Percentiles rank a stretch among this genome's conserved stretches.
Evolutionary conservation across 2,113 vertebrate genomes (phyloP).

Genomic region (Thryonomys swinderianus): DNA sequence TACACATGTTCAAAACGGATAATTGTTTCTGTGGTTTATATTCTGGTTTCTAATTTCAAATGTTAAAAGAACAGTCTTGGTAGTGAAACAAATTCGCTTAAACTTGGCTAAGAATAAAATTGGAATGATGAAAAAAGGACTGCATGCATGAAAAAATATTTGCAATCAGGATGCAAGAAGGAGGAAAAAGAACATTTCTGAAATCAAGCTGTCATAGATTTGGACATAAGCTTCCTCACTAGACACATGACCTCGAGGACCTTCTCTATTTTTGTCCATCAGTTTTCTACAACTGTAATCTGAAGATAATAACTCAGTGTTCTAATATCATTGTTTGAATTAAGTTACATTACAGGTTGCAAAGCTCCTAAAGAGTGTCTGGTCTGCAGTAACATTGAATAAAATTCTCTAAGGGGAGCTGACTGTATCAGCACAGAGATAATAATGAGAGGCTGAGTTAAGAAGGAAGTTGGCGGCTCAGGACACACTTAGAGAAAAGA

Average conservation of each 20-base stretch:
- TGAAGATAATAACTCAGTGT: conserved; percentile 26
- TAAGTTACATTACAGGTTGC: conserved; percentile 54
- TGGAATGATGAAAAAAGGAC: not conserved
- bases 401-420: conserved; percentile 29
- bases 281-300: conserved; percentile 57
- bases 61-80: not conserved
- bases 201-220: not conserved
- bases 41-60: conserved; percentile 45
- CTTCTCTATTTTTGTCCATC: conserved; percentile 36
- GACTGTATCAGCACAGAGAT: not conserved
- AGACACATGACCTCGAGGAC: not conserved
- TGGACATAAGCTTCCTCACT: not conserved
- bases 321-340: conserved; percentile 50
- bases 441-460: not conserved
- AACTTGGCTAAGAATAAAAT: conserved; percentile 19
- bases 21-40: conserved; percentile 58
- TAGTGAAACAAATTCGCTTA: conserved; percentile 34
- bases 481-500: conserved; percentile 3
- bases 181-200: not conserved
- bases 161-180: conserved; percentile 1
- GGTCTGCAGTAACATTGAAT: conserved; percentile 40
- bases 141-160: not conserved
- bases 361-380: conserved; percentile 27
- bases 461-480: not conserved
- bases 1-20: conserved; percentile 38